A percentile compares a stretch with the other conserved stretches of the same genome.
Conservation (phyloP, 2,113 vertebrate species). For the Amblyornis subalaris region DNA sequence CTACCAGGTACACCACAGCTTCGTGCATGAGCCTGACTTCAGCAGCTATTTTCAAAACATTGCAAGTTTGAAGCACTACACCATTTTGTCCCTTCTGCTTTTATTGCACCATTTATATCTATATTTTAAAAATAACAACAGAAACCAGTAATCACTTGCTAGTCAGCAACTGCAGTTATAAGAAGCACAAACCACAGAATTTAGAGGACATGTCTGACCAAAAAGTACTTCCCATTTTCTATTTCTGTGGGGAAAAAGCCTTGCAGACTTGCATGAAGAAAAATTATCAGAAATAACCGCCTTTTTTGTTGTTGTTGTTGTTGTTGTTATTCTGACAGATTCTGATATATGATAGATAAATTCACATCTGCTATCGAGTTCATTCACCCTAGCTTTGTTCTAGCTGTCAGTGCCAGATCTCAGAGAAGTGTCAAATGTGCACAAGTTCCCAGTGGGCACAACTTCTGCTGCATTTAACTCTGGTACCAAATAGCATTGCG, state of each 20-base stretch:
- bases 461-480: neutral
- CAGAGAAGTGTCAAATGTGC: neutral
- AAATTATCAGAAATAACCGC: neutral
- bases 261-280: neutral
- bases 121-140: neutral
- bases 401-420: neutral
- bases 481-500: neutral
- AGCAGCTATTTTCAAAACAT: neutral
- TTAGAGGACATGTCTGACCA: neutral
- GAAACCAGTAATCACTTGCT: neutral
- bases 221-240: conserved; percentile 15
- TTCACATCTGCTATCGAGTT: neutral
- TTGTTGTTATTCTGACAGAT: neutral
- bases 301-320: too few species aligned
- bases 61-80: neutral
- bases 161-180: neutral
- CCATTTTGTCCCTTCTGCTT: neutral
- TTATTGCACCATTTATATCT: neutral
- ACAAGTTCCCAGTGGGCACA: neutral
- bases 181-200: neutral
- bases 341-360: neutral
- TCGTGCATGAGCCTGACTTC: neutral
- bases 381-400: neutral
- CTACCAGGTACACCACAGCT: neutral
- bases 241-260: neutral